Evolutionary conservation across 2,113 vertebrate species (phyloP), one percentile per base, ranked within the genome.

Genomic region (Riparia riparia): DNA sequence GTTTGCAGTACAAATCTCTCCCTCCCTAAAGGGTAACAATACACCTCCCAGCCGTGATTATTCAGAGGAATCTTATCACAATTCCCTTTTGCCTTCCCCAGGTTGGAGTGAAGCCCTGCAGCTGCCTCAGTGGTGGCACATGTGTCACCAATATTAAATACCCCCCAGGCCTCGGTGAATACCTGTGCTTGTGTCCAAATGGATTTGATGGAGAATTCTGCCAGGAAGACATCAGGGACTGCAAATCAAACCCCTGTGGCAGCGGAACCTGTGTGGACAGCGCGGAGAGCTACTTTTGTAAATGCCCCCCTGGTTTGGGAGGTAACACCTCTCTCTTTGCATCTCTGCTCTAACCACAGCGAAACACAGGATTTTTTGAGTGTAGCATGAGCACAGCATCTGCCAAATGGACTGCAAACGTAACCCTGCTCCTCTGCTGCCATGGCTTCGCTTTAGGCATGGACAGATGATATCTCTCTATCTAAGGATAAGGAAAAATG

Each of bases 121-220:
- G 96, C 26, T 99, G 98, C 93, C 94, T 90, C 63, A 97, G 93
- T 9, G 96, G 98, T 20, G 98, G 98, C 6, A 97, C 96, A 0
- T 99, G 94, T 86, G 97, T 98, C 86, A 98, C 98, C 5, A 97
- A 98, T 17, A 95, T 99, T 17, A 96, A 96, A 73, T 97, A 98
- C 92, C 98, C 98, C 1, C 98, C 98, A 4, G 99, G 98, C 82
- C 98, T 98, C 9, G 98, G 98, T 39, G 97, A 96, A 97, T 98
- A 98, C 93, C 96, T 98, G 76, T 99, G 98, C 34, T 83, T 98
- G 18, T 99, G 98, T 80, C 97, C 97, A 4, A 86, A 86, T 10
- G 98, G 98, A 9, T 97, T 94, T 65, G 95, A 70, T 58, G 98
- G 98, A 3, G 95, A 97, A 39, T 85, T 96, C 83, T 99, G 98